These are phyloP conservation scores for Brachirus orientalis DNA, from an alignment of 2,113 vertebrate genomes.

Conservation along the genomic window DNA sequence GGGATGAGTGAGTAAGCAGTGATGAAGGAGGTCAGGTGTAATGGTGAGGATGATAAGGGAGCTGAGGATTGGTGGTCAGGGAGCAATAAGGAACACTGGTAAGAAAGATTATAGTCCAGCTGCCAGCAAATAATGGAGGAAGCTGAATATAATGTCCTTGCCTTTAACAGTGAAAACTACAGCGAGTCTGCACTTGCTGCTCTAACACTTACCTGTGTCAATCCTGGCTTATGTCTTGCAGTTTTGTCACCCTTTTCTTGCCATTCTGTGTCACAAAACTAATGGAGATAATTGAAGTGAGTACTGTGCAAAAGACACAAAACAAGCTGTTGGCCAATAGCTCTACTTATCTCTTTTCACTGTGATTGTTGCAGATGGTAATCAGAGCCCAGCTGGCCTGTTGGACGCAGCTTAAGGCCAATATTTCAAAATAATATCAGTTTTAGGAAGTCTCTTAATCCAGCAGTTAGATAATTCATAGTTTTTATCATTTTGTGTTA, in stretches of 20 bases:
- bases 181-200: slow-evolving; percentile 17
- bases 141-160: slow-evolving; percentile 46
- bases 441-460: slow-evolving; percentile 43
- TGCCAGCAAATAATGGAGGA: slow-evolving; percentile 61
- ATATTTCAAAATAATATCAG: slow-evolving; percentile 56
- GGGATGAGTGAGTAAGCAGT: slow-evolving; percentile 58
- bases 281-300: slow-evolving; percentile 50
- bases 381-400: slow-evolving; percentile 63
- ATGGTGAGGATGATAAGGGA: slow-evolving; percentile 63
- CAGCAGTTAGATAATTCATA: not conserved
- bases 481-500: not conserved
- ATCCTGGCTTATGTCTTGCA: slow-evolving; percentile 22
- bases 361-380: slow-evolving; percentile 70
- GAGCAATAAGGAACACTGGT: slow-evolving; percentile 68
- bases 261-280: slow-evolving; percentile 27
- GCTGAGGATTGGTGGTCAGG: slow-evolving; percentile 66
- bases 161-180: slow-evolving; percentile 48
- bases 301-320: slow-evolving; percentile 46
- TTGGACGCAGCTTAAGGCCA: slow-evolving; percentile 42
- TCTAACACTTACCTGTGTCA: slow-evolving; percentile 41
- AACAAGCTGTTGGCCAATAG: slow-evolving; percentile 50
- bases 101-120: slow-evolving; percentile 69
- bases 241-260: slow-evolving; percentile 17
- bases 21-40: slow-evolving; percentile 71
- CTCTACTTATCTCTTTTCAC: slow-evolving; percentile 46